Base-by-base conservation (phyloP, 2,797 vertebrate genomes). In the Pogonophryne albipinna region DNA sequence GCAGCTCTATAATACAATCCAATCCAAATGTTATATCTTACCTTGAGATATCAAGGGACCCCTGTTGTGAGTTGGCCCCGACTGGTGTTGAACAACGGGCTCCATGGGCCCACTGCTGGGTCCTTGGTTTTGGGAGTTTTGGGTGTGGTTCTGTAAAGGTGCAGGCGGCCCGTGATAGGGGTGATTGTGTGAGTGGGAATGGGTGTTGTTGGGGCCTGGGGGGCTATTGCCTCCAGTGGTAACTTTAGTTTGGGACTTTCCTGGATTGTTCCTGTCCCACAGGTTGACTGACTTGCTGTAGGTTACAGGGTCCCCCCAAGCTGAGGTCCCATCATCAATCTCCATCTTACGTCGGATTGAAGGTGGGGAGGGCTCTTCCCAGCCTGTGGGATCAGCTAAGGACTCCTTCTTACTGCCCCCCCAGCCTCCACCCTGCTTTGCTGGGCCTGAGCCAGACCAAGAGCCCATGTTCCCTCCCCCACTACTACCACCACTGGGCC, bases 261-360 rank as follows among this genome's bases (percentile, higher is more conserved):
- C 98, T 92, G 97, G 91, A 93, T 96, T 95, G 91, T 98, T 99
- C 91, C 95, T 97, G 93, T 98, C 97, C 98, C 98, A 99, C 92
- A 99, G 95, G 92, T 98, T 99, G 91, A 99, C 98, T 80, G 96
- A 88, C 91, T 97, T 99, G 89, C 95, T 99, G 92, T 98, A 97
- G 74, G 96, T 88, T 91, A 88, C 96, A 0, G 98, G 98, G 86
- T 99, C 98, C 17, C 98, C 98, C 98, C 98, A 99, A 78, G 98
- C 98, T 8, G 98, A 96, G 61, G 98, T 99, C 73, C 98, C 98
- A 55, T 99, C 98, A 67, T 99, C 98, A 31, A 99, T 98, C 92
- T 99, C 98, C 96, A 98, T 98, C 70, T 99, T 99, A 11, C 98
- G 97, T 74, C 97, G 95, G 65, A 99, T 96, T 56, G 98, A 99